A percentile compares a stretch with the other conserved stretches of the same genome.
These are phyloP conservation scores for Oscheius myriophilus DNA, from an alignment of 2,888 invertebrate genomes.

Conservation along the genomic window DNA sequence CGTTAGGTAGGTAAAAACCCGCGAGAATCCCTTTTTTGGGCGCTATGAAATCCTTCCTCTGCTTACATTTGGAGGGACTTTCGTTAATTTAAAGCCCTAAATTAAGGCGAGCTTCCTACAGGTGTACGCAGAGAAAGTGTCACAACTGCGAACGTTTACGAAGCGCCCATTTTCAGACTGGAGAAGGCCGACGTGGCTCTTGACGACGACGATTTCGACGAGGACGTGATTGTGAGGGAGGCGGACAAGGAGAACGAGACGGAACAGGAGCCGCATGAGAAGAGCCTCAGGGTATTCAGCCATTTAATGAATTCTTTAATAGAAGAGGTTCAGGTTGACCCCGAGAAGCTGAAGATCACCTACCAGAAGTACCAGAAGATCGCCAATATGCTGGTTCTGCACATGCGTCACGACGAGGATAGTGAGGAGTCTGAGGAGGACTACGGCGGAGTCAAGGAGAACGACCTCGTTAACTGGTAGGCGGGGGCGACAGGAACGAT, in stretches of 20 bases:
- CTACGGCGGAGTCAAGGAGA: slow-evolving; percentile 59
- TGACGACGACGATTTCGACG: slow-evolving; percentile 79
- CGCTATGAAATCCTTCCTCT: not conserved
- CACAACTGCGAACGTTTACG: slow-evolving; percentile 15
- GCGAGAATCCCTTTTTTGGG: not conserved
- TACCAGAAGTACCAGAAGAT: slow-evolving; percentile 93
- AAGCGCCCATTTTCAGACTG: slow-evolving; percentile 84
- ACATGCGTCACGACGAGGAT: slow-evolving; percentile 87
- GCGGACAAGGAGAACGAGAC: slow-evolving; percentile 44
- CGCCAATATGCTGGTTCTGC: slow-evolving; percentile 88
- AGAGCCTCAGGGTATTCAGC: slow-evolving; percentile 1
- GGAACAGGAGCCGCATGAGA: slow-evolving; percentile 30
- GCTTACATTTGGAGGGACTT: too few species aligned
- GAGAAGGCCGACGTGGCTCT: slow-evolving; percentile 96
- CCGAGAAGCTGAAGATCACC: slow-evolving; percentile 76
- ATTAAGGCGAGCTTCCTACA: slow-evolving; percentile 15
- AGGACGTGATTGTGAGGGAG: slow-evolving; percentile 40
- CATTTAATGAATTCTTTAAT: not conserved
- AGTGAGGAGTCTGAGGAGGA: slow-evolving; percentile 57
- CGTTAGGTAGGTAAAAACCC: slow-evolving; percentile 32
- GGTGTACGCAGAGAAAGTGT: slow-evolving; percentile 15
- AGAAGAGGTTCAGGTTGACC: slow-evolving; percentile 41
- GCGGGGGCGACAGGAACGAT: too few species aligned
- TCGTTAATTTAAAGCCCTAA: slow-evolving; percentile 1
- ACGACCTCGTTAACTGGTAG: slow-evolving; percentile 88